phyloP scores from a whole-genome alignment of 2,113 vertebrate species.

The Pitta sordida region DNA sequence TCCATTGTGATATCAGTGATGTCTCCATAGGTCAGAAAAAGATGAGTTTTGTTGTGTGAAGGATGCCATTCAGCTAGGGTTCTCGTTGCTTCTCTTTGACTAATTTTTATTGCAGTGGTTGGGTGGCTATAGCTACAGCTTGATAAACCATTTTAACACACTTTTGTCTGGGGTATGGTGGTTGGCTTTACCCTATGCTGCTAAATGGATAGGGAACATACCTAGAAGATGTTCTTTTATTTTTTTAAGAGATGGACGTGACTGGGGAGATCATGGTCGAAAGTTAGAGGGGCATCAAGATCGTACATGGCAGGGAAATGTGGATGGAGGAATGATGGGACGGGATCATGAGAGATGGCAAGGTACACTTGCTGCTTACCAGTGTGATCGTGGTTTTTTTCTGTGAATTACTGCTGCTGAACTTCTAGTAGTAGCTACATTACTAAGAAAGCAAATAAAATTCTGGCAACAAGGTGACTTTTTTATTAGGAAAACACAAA shows the following conservation, averaged over 20 bases:
- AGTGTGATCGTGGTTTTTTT: conserved; percentile 39
- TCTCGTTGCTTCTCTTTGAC: not conserved
- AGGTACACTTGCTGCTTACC: conserved; percentile 67
- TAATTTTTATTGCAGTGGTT: not conserved
- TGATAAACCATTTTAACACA: not conserved
- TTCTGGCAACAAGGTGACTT: not conserved
- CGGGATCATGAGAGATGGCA: conserved; percentile 74
- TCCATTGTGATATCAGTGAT: not conserved
- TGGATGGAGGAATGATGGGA: conserved; percentile 52
- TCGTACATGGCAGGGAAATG: conserved; percentile 80
- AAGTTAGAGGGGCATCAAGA: conserved; percentile 84
- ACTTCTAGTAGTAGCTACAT: not conserved
- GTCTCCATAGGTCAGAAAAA: not conserved
- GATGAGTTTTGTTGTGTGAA: not conserved
- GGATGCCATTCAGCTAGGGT: not conserved
- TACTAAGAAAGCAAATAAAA: not conserved
- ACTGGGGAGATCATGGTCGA: conserved; percentile 85
- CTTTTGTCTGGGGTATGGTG: not conserved
- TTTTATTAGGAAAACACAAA: not conserved
- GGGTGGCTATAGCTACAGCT: not conserved
- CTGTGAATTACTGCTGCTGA: conserved; percentile 22
- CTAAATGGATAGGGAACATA: not conserved
- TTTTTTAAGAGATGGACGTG: conserved; percentile 75
- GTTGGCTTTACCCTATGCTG: conserved; percentile 13
- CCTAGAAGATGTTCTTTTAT: conserved; percentile 27